phyloP scores from a whole-genome alignment of 2,113 vertebrate species.

The Guaruba guarouba region DNA sequence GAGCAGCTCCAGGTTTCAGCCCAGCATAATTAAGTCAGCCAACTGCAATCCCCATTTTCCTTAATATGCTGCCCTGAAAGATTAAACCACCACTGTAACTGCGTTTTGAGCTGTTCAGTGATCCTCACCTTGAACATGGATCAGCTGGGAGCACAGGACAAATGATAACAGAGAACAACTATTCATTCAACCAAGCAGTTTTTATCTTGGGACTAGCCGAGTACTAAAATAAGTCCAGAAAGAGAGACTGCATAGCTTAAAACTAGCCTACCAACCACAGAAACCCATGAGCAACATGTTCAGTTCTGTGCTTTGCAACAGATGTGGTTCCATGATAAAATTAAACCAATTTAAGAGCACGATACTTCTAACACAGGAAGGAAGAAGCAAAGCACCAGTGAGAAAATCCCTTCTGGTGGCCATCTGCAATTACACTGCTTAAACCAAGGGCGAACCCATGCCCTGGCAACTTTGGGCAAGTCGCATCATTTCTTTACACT shows the following conservation, averaged over 20 bases:
- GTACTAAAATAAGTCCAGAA: not conserved
- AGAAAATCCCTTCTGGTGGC: not conserved
- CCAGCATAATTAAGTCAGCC: constrained; percentile 2
- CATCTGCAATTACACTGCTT: not conserved
- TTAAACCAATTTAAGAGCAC: not conserved
- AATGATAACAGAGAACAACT: not conserved
- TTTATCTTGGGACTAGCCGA: not conserved
- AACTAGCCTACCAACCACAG: not conserved
- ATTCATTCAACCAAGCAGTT: not conserved
- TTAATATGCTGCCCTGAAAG: not conserved
- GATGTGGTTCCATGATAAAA: not conserved
- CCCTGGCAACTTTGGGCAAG: not conserved
- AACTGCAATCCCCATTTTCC: not conserved
- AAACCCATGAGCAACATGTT: not conserved
- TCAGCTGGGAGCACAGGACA: not conserved
- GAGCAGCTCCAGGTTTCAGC: not conserved
- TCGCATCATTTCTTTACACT: rapidly evolving
- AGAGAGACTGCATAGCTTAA: not conserved
- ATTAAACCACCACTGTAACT: not conserved
- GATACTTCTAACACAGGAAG: not conserved
- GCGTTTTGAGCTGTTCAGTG: not conserved
- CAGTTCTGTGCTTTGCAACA: not conserved
- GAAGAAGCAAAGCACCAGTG: not conserved
- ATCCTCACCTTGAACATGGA: not conserved
- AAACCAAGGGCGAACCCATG: not conserved